Conservation (phyloP, 2,888 invertebrate species). For the Sinopyrophorus schimmeli region DNA sequence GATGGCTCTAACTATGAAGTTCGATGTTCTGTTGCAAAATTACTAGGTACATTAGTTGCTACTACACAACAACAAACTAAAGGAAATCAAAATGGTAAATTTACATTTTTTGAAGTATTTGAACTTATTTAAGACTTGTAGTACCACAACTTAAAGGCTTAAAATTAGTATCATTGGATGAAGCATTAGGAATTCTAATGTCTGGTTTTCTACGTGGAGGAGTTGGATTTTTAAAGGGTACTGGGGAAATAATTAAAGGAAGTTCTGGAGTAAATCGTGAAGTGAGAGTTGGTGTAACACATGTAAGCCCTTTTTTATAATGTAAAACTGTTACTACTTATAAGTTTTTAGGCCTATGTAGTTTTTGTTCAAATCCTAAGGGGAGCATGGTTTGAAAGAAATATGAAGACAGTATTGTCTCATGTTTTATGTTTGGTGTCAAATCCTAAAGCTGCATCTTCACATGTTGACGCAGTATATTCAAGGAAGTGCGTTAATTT, state of each 20-base stretch:
- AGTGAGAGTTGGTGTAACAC: slow-evolving; percentile 95
- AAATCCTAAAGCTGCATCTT: slow-evolving; percentile 92
- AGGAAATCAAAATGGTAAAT: slow-evolving; percentile 56
- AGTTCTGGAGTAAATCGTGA: slow-evolving; percentile 92
- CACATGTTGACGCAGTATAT: slow-evolving; percentile 97
- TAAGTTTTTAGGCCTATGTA: slow-evolving; percentile 80
- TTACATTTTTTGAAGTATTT: background rate
- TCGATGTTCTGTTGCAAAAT: slow-evolving; percentile 86
- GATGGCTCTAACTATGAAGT: slow-evolving; percentile 93
- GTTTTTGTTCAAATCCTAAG: slow-evolving; percentile 94
- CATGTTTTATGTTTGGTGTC: slow-evolving; percentile 93
- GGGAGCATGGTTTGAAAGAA: slow-evolving; percentile 91
- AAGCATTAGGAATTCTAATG: slow-evolving; percentile 88
- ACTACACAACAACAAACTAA: slow-evolving; percentile 77
- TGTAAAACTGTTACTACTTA: background rate
- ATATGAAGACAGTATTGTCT: slow-evolving; percentile 80
- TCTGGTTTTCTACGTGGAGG: slow-evolving; percentile 94
- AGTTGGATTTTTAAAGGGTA: slow-evolving; percentile 89
- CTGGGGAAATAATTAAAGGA: slow-evolving; percentile 94
- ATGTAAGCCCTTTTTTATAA: slow-evolving; percentile 64
- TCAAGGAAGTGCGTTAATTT: slow-evolving; percentile 97
- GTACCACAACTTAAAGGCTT: slow-evolving; percentile 63
- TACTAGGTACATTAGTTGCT: slow-evolving; percentile 86
- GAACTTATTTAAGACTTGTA: slow-evolving; percentile 42
- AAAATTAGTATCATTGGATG: slow-evolving; percentile 81